phyloP scores from a whole-genome alignment of 2,113 vertebrate species.

The Scytalopus superciliaris region DNA sequence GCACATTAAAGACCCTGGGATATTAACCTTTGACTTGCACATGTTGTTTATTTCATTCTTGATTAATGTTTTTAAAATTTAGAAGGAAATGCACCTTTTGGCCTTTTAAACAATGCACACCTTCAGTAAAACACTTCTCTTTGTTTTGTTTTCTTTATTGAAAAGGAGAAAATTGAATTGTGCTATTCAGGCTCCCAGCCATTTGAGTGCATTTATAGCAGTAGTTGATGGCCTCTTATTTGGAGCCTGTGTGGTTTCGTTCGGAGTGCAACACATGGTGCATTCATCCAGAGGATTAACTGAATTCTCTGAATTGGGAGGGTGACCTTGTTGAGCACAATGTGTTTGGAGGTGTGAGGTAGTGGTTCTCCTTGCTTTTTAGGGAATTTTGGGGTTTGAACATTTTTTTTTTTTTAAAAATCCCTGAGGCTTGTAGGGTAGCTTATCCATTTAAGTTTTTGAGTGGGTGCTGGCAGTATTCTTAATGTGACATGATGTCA shows the following conservation, averaged over 20 bases:
- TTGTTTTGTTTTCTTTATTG: background rate
- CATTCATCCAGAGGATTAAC: slow-evolving; percentile 61
- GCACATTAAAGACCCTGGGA: slow-evolving; percentile 13
- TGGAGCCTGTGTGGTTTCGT: slow-evolving; percentile 15
- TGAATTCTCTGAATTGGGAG: slow-evolving; percentile 58
- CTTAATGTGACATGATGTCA: background rate
- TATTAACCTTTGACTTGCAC: slow-evolving; percentile 62
- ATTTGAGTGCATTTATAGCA: slow-evolving; percentile 36
- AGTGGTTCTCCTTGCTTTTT: background rate
- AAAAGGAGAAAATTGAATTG: slow-evolving; percentile 19
- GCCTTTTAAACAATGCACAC: slow-evolving; percentile 24
- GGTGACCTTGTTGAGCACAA: slow-evolving; percentile 53
- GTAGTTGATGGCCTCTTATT: slow-evolving; percentile 24
- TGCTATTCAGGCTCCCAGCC: background rate
- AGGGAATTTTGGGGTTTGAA: background rate
- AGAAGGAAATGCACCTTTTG: slow-evolving; percentile 48
- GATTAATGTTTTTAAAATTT: slow-evolving; percentile 56
- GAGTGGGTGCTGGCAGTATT: background rate
- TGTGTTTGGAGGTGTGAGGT: background rate
- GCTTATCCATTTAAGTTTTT: background rate
- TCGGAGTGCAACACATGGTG: slow-evolving; percentile 6
- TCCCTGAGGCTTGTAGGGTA: background rate
- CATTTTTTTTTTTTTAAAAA: background rate
- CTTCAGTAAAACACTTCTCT: slow-evolving; percentile 41
- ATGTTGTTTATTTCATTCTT: slow-evolving; percentile 53